These are phyloP conservation scores for Peucedramus taeniatus DNA, from an alignment of 2,113 vertebrate species.

Conservation along the genomic window DNA sequence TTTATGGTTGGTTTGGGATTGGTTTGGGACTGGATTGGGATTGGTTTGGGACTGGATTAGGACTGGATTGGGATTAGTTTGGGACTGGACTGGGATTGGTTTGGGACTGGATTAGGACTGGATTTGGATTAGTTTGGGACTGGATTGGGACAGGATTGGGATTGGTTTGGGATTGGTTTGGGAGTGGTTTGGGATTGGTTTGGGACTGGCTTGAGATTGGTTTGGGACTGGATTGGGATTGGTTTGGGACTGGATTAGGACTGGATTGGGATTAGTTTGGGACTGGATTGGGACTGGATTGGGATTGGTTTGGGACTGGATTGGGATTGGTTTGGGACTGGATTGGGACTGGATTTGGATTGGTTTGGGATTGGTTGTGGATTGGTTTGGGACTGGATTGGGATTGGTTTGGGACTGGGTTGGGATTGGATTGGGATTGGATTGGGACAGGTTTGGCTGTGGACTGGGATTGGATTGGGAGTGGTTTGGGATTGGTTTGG, in stretches of 20 bases:
- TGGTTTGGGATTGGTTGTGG: background rate
- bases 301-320: background rate
- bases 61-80: too few relatives aligned
- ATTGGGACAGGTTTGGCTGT: background rate
- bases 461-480: background rate
- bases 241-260: background rate
- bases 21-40: too few relatives aligned
- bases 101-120: too few relatives aligned
- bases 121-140: background rate
- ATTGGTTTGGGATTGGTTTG: background rate
- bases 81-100: too few relatives aligned
- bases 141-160: background rate
- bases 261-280: background rate
- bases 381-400: background rate
- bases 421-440: background rate
- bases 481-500: background rate
- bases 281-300: background rate
- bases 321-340: background rate
- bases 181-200: background rate
- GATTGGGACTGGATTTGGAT: background rate
- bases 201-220: background rate
- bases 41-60: too few relatives aligned
- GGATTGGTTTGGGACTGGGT: accelerated
- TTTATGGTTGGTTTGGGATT: background rate
- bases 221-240: background rate